phyloP scores from a whole-genome alignment of 2,888 invertebrate genomes.

The Morpho helenor region DNA sequence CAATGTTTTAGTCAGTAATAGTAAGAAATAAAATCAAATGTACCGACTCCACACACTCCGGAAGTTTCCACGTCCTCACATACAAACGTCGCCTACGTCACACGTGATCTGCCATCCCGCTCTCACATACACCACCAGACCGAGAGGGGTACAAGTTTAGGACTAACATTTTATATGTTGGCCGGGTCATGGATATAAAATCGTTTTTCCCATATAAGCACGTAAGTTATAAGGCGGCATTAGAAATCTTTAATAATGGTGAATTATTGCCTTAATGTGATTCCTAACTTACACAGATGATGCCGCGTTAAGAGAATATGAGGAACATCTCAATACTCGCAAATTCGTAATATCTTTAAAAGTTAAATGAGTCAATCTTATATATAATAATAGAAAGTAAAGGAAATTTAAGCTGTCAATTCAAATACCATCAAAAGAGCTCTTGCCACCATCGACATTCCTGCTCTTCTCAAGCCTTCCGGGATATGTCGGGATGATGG shows the following conservation, averaged over 20 bases:
- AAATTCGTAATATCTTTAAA: no score
- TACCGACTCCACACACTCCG: slow-evolving; percentile 41
- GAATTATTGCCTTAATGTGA: slow-evolving; percentile 60
- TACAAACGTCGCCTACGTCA: slow-evolving; percentile 63
- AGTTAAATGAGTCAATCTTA: no score
- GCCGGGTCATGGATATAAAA: slow-evolving; percentile 79
- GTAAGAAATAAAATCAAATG: no score
- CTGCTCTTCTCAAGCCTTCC: no score
- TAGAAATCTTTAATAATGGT: slow-evolving; percentile 66
- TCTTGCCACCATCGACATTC: no score
- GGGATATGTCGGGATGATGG: no score
- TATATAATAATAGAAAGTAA: no score
- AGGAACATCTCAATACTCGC: no score
- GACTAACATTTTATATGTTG: slow-evolving; percentile 79
- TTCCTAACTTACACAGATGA: slow-evolving; percentile 30
- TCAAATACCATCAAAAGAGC: no score
- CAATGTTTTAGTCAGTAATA: no score
- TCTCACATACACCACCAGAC: slow-evolving; percentile 45
- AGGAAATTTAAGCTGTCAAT: no score
- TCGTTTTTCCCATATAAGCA: slow-evolving; percentile 67
- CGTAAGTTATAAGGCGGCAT: slow-evolving; percentile 47
- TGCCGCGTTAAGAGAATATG: not conserved
- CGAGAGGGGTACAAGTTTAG: slow-evolving; percentile 58
- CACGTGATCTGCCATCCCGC: slow-evolving; percentile 55
- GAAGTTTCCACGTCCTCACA: slow-evolving; percentile 46